Base-by-base conservation (phyloP, 2,888 invertebrate species). In the Oscheius sp. region DNA sequence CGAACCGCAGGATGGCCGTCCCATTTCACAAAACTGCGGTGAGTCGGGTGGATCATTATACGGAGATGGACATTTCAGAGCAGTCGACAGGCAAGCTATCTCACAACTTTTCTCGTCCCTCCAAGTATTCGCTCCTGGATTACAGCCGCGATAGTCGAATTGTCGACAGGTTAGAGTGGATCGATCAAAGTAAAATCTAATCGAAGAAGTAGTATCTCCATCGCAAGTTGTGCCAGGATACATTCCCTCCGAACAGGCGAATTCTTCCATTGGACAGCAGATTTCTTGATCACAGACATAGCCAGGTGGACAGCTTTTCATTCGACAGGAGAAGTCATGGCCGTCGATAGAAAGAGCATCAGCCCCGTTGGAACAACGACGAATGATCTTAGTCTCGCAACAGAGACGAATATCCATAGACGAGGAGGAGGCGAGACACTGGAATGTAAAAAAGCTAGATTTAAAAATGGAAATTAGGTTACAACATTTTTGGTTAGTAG, bases 21-120 rank as follows among this genome's bases (percentile, higher is more conserved):
- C 54, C 0, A 69, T 50, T 20, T 72, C 70, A 64, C 81, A 81
- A 44, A 76, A 70, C 66, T 80, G 77, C 5, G 78, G 80, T 66
- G 74, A 70, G 36, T 77, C 76, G 26, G 47, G 12, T 6, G 82
- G 81, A 63, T 79, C 78, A 9, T 49, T 14, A 44, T 74, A 78
- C 0, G 81, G 79, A 14, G 66, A 61, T 8, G 82, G 79, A 44
- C 82, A 82, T 20, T 70, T 66, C 14, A 71, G 22, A n/a, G 41
- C 38, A n/a, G 61, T 45, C 17, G 59, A 41, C 1, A 22, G 32
- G 73, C 68, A 67, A 32, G 71, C 70, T 14, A 68, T 66, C 26
- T 59, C 59, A 56, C 76, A 76, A 2, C 72, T 64, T 14, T 68
- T 47, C 32, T 71, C 69, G 51, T 69, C 70, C 22, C 51, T 57